These are phyloP conservation scores for Sebastes itinus DNA, from an alignment of 2,797 vertebrate genomes.

Conservation along the genomic window DNA sequence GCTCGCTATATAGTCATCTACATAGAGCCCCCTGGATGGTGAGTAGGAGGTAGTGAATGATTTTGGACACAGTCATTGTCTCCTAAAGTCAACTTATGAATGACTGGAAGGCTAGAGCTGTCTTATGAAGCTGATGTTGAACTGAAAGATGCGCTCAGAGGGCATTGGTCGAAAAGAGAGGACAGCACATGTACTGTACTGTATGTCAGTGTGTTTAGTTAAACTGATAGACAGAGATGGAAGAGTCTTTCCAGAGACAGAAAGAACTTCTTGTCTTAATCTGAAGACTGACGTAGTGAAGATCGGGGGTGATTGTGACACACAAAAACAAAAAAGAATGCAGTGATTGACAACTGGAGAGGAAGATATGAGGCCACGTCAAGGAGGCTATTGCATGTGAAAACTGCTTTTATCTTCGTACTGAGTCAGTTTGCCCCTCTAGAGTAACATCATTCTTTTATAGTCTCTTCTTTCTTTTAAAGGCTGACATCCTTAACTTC, in stretches of 20 bases:
- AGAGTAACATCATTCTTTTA: conserved; percentile 33
- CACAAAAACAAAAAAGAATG: conserved; percentile 1
- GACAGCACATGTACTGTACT: neutral
- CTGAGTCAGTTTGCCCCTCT: neutral
- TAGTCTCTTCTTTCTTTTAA: conserved; percentile 14
- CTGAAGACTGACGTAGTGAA: conserved; percentile 8
- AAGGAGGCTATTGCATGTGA: neutral
- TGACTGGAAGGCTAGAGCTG: conserved; percentile 19
- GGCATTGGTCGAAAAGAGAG: neutral
- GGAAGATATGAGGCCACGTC: neutral
- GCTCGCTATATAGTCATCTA: no score
- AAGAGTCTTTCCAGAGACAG: conserved; percentile 42
- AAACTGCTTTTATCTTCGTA: conserved; percentile 9
- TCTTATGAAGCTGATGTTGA: conserved; percentile 26
- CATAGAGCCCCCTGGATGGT: no score
- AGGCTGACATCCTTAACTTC: conserved; percentile 34
- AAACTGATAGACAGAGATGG: conserved; percentile 20
- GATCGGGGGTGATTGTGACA: conserved; percentile 3
- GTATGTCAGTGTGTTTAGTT: neutral
- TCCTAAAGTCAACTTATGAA: conserved; percentile 8
- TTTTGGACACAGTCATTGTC: conserved; percentile 1
- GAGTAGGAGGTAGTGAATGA: no score
- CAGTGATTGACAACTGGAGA: conserved; percentile 12
- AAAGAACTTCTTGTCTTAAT: conserved; percentile 13
- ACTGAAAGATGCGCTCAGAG: conserved; percentile 20